Conservation (phyloP, 2,888 invertebrate genomes). For the Folsomia candida region DNA sequence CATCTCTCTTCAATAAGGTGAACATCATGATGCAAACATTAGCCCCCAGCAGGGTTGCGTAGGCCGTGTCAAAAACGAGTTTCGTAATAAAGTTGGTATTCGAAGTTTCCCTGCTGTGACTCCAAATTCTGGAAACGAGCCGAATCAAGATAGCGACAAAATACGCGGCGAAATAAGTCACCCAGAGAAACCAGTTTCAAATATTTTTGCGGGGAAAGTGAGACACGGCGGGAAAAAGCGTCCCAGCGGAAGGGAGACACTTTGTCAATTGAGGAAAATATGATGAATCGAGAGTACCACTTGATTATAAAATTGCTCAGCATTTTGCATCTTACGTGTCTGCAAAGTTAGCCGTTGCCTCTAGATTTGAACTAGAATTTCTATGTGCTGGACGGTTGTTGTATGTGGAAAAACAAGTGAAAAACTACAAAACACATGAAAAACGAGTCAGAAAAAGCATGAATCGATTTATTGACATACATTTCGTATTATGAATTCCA, state of each 20-base stretch:
- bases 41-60: neutral
- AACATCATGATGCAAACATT: neutral
- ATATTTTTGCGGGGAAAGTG: neutral
- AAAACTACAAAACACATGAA: too few species aligned
- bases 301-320: neutral
- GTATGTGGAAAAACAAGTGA: too few species aligned
- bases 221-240: neutral
- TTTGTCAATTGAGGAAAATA: neutral
- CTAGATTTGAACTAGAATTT: too few species aligned
- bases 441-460: too few species aligned
- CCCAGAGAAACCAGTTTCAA: neutral
- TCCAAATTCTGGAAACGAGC: neutral
- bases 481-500: too few species aligned
- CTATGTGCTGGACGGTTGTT: too few species aligned
- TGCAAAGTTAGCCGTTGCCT: too few species aligned
- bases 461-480: too few species aligned
- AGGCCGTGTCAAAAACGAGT: neutral
- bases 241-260: neutral
- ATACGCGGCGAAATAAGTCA: neutral
- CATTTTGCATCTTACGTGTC: too few species aligned
- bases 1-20: neutral
- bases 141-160: neutral
- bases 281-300: neutral
- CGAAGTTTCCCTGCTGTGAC: neutral
- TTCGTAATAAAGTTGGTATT: neutral